A percentile compares a stretch with the other conserved stretches of the same genome.
These are phyloP conservation scores for Narcine bancroftii DNA, from an alignment of 2,113 vertebrate genomes.

Conservation along the genomic window DNA sequence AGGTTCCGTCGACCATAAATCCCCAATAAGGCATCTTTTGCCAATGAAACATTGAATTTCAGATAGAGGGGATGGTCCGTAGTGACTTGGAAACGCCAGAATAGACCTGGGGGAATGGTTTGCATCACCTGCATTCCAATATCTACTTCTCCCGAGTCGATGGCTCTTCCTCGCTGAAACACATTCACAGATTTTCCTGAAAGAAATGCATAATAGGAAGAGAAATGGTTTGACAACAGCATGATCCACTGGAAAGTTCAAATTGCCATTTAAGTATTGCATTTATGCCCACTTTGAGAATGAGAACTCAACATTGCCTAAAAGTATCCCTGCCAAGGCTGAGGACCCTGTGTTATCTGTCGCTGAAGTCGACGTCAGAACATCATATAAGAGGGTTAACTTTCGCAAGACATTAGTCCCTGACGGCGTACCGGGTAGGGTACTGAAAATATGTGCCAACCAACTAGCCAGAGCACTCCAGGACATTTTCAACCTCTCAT, in stretches of 20 bases:
- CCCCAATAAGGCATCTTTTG: slow-evolving; percentile 85
- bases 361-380: too few species aligned
- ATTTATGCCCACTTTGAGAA: too few species aligned
- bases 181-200: slow-evolving; percentile 55
- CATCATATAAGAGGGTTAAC: too few species aligned
- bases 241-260: not conserved
- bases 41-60: slow-evolving; percentile 93
- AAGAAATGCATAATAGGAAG: slow-evolving; percentile 39
- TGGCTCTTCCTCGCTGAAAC: slow-evolving; percentile 76
- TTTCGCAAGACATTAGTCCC: too few species aligned
- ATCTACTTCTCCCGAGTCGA: slow-evolving; percentile 88
- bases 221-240: not conserved
- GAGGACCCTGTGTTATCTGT: too few species aligned
- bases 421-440: too few species aligned
- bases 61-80: slow-evolving; percentile 89
- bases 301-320: too few species aligned
- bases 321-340: too few species aligned
- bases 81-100: slow-evolving; percentile 95
- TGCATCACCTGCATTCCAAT: slow-evolving; percentile 85
- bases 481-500: too few species aligned
- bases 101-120: slow-evolving; percentile 84
- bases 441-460: too few species aligned
- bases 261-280: not conserved
- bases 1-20: slow-evolving; percentile 95
- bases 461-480: too few species aligned